phyloP scores from a whole-genome alignment of 2,797 vertebrate genomes.

The Scomberomorus guttatus region DNA sequence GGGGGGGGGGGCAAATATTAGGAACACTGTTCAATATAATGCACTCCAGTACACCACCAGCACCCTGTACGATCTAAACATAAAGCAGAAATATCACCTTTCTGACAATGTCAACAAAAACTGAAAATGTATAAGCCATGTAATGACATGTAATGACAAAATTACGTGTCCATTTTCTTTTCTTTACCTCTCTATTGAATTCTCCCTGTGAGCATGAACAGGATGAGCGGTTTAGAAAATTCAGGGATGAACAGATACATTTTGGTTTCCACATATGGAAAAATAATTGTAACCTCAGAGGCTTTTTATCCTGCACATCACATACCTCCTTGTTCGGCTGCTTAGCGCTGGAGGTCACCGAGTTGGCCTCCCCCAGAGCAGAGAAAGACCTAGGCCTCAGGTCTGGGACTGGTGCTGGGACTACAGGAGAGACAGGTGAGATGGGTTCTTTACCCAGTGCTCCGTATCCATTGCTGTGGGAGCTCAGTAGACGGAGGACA shows the following conservation, averaged over 20 bases:
- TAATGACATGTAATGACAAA: no score
- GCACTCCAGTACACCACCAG: no score
- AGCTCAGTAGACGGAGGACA: constrained; percentile 71
- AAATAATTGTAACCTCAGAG: neutral
- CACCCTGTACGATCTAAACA: no score
- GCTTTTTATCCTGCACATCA: constrained; percentile 19
- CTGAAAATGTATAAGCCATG: no score
- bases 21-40: no score
- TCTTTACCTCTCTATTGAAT: neutral
- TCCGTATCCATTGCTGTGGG: constrained; percentile 80
- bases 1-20: no score
- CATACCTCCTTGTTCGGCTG: constrained; percentile 82
- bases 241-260: neutral
- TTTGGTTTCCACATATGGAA: neutral
- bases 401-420: constrained; percentile 55
- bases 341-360: constrained; percentile 81
- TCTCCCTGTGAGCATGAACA: neutral
- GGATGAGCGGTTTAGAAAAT: neutral
- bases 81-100: no score
- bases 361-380: constrained; percentile 79
- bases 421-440: constrained; percentile 9
- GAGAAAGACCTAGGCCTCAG: constrained; percentile 79
- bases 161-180: constrained; percentile 7
- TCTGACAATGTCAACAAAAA: no score
- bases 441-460: constrained; percentile 81